Conservation (phyloP, 2,888 invertebrate species). For the Eulithis prunata region DNA sequence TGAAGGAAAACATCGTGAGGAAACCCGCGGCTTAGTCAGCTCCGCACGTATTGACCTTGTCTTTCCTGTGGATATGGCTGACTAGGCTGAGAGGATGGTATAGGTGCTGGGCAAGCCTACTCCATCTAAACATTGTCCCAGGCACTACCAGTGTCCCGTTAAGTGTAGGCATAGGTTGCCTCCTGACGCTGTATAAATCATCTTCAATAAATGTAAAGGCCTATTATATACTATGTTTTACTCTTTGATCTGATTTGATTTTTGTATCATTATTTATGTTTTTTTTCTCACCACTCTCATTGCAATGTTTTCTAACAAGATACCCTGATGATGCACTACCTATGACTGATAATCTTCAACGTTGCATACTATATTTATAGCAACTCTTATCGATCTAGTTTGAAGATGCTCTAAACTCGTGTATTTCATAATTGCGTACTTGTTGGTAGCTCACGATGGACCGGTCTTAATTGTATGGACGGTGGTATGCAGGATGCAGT, state of each 20-base stretch:
- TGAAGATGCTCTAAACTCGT: slow-evolving; percentile 57
- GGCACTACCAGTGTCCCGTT: too few species aligned
- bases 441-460: slow-evolving; percentile 57
- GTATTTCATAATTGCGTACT: slow-evolving; percentile 64
- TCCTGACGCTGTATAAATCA: too few species aligned
- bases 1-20: too few species aligned
- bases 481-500: slow-evolving; percentile 50
- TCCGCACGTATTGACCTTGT: too few species aligned
- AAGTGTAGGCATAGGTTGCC: too few species aligned
- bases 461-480: slow-evolving; percentile 68
- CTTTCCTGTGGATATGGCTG: too few species aligned
- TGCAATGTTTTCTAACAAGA: slow-evolving; percentile 47
- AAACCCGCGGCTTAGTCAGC: too few species aligned
- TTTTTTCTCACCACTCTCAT: slow-evolving; percentile 68
- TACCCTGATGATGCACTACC: slow-evolving; percentile 51
- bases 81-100: too few species aligned
- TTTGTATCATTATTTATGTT: neutral
- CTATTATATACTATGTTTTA: too few species aligned
- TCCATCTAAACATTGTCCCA: too few species aligned
- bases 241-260: neutral
- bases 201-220: too few species aligned
- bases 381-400: slow-evolving; percentile 70
- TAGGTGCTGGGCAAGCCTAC: too few species aligned
- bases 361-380: slow-evolving; percentile 73
- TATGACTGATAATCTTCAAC: slow-evolving; percentile 68